Base-by-base conservation (phyloP, 1,140 invertebrate genomes). In the Macrobrachium rosenbergii region DNA sequence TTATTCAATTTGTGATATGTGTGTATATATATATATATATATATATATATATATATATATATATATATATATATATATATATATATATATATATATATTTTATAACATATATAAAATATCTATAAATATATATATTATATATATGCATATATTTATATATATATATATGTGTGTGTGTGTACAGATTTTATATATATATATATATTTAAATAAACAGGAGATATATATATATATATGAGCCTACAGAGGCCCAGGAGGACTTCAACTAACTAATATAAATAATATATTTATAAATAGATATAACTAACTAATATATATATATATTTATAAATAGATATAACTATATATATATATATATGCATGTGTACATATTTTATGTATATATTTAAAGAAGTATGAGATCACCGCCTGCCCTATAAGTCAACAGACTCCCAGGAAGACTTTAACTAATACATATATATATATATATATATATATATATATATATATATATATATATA, bases 21-120 rank as follows among this genome's bases (percentile, higher is more conserved):
- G 8, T 28, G 8, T 28, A 67, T 28, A 67, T 28, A 67, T 28
- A 12, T 28, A 67, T 23, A 67, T 23, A 67, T 23, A 67, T 23
- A 67, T 67, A 67, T 67, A 67, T 67, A 67, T 67, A 67, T 67
- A 67, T 67, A 67, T 67, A 67, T 67, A 67, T 67, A 67, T 67
- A 67, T 67, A 67, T 67, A 6, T 67, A 67, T 67, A 67, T 67
- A 67, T 67, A 67, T 67, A 17, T 17, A 67, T 67, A 67, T 67
- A 67, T 67, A 67, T 67, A 67, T 67, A 67, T 67, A 17, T 17
- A 67, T 67, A 67, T 67, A 67, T 67, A 67, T 67, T 6, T 67
- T 3, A 3, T 6, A 6, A 67, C 12, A 67, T 67, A 67, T 67
- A 67, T 67, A 67, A 6, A 67, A 6, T 67, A 14, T 67, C 3